phyloP scores from a whole-genome alignment of 2,113 vertebrate species.

The Neotoma lepida region DNA sequence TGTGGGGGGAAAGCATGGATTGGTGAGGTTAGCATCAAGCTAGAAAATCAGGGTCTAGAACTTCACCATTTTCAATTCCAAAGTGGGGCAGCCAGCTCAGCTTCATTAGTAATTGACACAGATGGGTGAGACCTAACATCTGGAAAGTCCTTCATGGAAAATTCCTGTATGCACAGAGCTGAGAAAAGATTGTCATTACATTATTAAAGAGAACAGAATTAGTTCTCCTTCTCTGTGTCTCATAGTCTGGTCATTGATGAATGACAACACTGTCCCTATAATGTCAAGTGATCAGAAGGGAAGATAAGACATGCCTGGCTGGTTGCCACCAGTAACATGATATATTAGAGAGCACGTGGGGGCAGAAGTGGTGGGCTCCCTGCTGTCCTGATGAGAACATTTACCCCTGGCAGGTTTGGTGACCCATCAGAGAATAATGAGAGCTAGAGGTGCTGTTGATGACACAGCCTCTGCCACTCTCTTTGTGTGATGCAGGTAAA shows the following conservation, averaged over 20 bases:
- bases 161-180: conserved; percentile 34
- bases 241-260: conserved; percentile 33
- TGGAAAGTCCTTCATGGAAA: conserved; percentile 62
- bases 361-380: fast-evolving
- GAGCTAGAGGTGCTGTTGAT: not conserved
- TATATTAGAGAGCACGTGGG: not conserved
- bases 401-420: not conserved
- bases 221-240: conserved; percentile 30
- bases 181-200: not conserved
- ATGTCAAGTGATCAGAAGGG: not conserved
- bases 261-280: not conserved
- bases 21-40: not conserved
- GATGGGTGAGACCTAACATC: conserved; percentile 24
- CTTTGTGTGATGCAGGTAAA: not conserved
- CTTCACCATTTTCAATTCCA: not conserved
- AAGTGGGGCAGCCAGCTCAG: not conserved
- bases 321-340: not conserved
- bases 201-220: conserved; percentile 53
- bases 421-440: not conserved
- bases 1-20: not conserved
- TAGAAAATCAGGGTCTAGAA: not conserved
- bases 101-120: not conserved
- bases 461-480: not conserved
- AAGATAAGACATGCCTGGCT: not conserved
- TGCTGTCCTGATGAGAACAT: not conserved